Base-by-base conservation (phyloP, 2,113 vertebrate genomes). In the Chlorocebus sabaeus region DNA sequence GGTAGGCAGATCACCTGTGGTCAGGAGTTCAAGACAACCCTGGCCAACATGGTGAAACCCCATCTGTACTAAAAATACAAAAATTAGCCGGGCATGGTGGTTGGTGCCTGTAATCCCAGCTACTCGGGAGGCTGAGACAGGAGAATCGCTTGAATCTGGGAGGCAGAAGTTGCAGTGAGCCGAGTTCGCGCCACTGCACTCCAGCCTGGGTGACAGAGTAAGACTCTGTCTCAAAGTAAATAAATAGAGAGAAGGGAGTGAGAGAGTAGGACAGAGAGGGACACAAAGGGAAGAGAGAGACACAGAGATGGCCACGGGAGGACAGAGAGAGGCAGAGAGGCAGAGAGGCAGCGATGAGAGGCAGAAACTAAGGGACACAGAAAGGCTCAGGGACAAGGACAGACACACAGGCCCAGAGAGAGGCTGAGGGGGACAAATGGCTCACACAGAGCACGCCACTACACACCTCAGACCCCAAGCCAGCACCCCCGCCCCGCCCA, bases 391-490 rank as follows among this genome's bases (percentile, higher is more conserved):
- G 50, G 20, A 13, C 40, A 73, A 67, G 70, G 75, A 18, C 57
- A 5, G 59, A 85, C 76, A 92, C 23, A 50, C 13, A n/a, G 27
- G 50, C 38, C 12, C 25, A 7, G 92, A 64, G 40, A 14, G 20
- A 48, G 14, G 59, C 67, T 8, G 23, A 50, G 67, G 17, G 67
- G 82, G 22, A 64, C 32, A n/a, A 38, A 52, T 8, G 3, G 6
- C 55, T 73, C 78, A 20, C 35, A 9, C 0, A 50, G 3, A 1
- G 3, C 73, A 76, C 27, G 32, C 25, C 43, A 22, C 30, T 35
- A 32, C 27, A 14, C 10, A 14, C 25, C 38, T 80, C 27, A 9
- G 78, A 52, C 40, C 35, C 50, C 0, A 0, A 55, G 45, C 55
- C 55, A 45, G 76, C 27, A 79, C 43, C 70, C 25, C 35, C 32